A percentile compares a stretch with the other conserved stretches of the same genome.
Evolutionary conservation across 2,888 invertebrate species (phyloP).

Genomic region (Meteorus cinctellus): DNA sequence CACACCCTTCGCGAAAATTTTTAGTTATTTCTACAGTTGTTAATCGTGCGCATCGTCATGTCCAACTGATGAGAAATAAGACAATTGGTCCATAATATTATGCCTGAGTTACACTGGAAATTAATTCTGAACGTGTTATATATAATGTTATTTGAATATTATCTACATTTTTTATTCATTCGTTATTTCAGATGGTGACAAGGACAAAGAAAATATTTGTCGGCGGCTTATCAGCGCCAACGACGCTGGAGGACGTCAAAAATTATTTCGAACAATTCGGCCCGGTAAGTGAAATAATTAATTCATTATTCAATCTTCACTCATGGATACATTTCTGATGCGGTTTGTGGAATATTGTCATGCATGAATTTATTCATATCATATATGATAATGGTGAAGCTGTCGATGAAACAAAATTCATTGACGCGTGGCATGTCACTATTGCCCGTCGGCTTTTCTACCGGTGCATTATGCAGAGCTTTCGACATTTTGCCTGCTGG

Average conservation of each 20-base stretch:
- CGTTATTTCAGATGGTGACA: constrained; percentile 96
- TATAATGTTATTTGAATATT: not conserved
- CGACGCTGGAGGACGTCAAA: constrained; percentile 99
- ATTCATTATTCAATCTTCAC: constrained; percentile 16
- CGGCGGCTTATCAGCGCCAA: constrained; percentile 99
- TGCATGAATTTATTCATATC: constrained; percentile 5
- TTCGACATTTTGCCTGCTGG: constrained; percentile 45
- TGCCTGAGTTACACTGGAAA: constrained; percentile 3
- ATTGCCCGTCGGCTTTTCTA: constrained; percentile 42
- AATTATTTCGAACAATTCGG: constrained; percentile 99
- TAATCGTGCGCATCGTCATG: constrained; percentile 52
- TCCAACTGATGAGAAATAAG: constrained; percentile 42
- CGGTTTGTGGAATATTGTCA: not conserved
- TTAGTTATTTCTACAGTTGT: constrained; percentile 43
- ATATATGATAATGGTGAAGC: constrained; percentile 9
- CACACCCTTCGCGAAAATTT: constrained; percentile 50
- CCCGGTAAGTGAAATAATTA: constrained; percentile 86
- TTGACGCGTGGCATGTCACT: constrained; percentile 40
- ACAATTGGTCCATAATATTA: constrained; percentile 21
- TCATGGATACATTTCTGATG: not conserved
- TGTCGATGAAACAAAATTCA: constrained; percentile 47
- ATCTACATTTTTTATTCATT: constrained; percentile 46
- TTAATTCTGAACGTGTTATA: constrained; percentile 3
- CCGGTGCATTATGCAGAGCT: constrained; percentile 38
- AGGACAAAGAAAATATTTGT: constrained; percentile 99